Base-by-base conservation (phyloP, 2,888 invertebrate genomes). In the Philereme vetulata region DNA sequence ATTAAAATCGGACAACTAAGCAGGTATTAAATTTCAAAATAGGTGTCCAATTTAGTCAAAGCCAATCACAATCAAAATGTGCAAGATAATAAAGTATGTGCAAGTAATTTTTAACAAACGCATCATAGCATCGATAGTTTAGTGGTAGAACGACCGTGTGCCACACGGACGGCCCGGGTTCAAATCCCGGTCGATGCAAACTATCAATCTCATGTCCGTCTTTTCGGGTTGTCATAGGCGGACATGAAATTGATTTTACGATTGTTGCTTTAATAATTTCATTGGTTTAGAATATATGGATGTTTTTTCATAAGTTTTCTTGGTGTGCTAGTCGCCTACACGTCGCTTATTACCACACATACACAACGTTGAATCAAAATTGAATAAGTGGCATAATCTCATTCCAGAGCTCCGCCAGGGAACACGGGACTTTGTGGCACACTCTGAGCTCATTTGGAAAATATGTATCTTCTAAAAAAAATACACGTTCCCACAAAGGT, bases 241-340 rank as follows among this genome's bases (percentile, higher is more conserved):
- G 48, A 55, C 21, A 10, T 35, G 34, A 43, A 48, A 49, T 42
- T 55, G 55, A 55, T 55, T 55, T 48, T 55, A 35, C 43, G 4
- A 43, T 43, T 48, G 48, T 35, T 48, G n/a, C 34, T 32, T 0
- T 1, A 11, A 4, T 4, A 11, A 11, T 11, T 44, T 21, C 44
- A 36, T 11, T n/a, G 6, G 44, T 34, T 52, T 44, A 52, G 36
- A 36, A 6, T 47, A 3, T 35, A 35, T 38, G 38, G 4, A 38
- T 38, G 36, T 38, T 38, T 38, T 38, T 21, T 4, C 6, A 38
- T 38, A 8, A 6, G 3, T 38, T 38, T 5, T 38, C 5, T 38
- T 5, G 8, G 7, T 38, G 38, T 38, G 38, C 38, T 8, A 38
- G 38, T 6, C 38, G 38, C 8, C 7, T 38, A 38, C 7, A n/a